Conservation (phyloP, 2,797 vertebrate genomes). For the Ctenopoma multispine region DNA sequence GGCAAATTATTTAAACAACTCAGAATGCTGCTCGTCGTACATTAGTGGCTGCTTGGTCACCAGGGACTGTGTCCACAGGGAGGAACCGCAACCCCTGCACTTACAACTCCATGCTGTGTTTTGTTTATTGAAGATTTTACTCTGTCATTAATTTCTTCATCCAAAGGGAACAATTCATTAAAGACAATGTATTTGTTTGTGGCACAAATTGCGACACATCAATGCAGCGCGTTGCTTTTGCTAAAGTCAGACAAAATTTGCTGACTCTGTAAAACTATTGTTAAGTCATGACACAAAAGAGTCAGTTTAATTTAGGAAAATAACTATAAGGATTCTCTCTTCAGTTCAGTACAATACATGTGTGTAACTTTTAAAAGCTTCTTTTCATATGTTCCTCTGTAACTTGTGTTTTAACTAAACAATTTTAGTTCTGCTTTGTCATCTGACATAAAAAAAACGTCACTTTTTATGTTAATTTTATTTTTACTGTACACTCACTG, state of each 20-base stretch:
- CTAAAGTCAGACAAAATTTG: too few relatives aligned
- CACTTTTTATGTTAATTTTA: constrained; percentile 14
- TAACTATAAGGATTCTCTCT: too few relatives aligned
- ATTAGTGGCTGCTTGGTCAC: not conserved
- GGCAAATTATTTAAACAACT: constrained; percentile 40
- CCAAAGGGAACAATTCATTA: not conserved
- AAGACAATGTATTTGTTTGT: not conserved
- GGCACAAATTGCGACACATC: not conserved
- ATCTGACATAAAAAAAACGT: not conserved
- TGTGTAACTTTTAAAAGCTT: too few relatives aligned
- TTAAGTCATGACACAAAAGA: too few relatives aligned
- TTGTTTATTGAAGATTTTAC: constrained; percentile 14
- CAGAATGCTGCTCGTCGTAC: constrained; percentile 14
- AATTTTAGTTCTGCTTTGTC: not conserved
- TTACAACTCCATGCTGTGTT: not conserved
- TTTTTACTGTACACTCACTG: constrained; percentile 31
- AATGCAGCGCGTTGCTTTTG: constrained; percentile 30
- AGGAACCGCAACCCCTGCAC: not conserved
- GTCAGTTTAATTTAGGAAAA: too few relatives aligned
- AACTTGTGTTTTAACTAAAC: not conserved
- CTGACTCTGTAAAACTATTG: too few relatives aligned
- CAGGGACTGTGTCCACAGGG: constrained; percentile 9
- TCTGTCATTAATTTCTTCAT: not conserved
- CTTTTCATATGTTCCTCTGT: not conserved
- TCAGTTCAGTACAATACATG: not conserved